Evolutionary conservation across 2,113 vertebrate species (phyloP), one percentile per base, ranked within the genome.

Genomic region (Pangasianodon gigas): DNA sequence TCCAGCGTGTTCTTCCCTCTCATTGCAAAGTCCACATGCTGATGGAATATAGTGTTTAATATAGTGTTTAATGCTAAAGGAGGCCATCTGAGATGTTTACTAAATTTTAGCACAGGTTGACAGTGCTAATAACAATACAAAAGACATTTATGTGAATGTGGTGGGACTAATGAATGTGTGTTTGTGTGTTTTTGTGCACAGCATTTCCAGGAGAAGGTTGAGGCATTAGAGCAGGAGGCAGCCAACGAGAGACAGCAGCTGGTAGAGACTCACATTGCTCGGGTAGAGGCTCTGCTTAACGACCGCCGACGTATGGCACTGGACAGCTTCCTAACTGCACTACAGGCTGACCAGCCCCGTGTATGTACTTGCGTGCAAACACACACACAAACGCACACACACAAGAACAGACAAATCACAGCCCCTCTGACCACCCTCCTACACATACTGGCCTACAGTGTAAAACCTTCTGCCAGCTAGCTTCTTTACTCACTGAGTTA

Each of bases 201-300:
- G 98, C 97, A 97, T 94, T 99, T 99, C 95, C 98, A 99, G 94
- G 96, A 97, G 8, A 98, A 97, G 95, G 97, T 99, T 88, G 98
- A 99, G 90, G 97, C 97, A 24, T 95, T 99, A 89, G 98, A 99
- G 95, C 97, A 98, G 89, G 98, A 99, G 92, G 98, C 98, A 3
- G 98, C 97, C 0, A 97, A 97, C 0, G 98, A 99, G 96, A 97
- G 99, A 90, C 98, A 99, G 96, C 98, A 99, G 95, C 95, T 99
- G 54, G 98, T 99, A 90, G 98, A 99, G 88, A 99, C 98, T 5
- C 98, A 99, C 94, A 96, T 99, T 93, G 98, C 97, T 32, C 97
- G 98, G 0, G 98, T 99, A 81, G 98, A 99, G 90, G 97, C 98
- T 65, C 97, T 99, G 95, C 94, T 99, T 90, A 99, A 98, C 0